These are phyloP conservation scores for Drosophila picticornis DNA, from an alignment of 2,888 invertebrate species.

Conservation along the genomic window DNA sequence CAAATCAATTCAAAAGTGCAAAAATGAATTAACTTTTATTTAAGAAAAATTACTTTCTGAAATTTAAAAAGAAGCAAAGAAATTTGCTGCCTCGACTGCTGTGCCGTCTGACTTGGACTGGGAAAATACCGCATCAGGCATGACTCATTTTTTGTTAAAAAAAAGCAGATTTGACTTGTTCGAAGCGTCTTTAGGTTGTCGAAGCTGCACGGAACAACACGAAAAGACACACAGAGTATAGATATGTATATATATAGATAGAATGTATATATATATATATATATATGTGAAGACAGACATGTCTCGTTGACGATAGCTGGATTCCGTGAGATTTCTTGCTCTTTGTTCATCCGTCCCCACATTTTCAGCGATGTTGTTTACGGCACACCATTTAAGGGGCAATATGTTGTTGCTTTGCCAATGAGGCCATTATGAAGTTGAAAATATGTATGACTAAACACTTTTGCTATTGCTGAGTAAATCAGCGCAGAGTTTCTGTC, in stretches of 20 bases:
- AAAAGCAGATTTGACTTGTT: not conserved
- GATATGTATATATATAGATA: not conserved
- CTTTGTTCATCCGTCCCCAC: not conserved
- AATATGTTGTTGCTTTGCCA: not conserved
- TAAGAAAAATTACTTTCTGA: not conserved
- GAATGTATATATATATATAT: not conserved
- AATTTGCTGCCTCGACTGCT: not conserved
- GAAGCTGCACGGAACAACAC: not conserved
- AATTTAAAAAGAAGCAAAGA: not conserved
- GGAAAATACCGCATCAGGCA: not conserved
- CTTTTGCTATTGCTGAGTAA: not conserved
- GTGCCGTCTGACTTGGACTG: not conserved
- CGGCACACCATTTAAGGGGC: not conserved
- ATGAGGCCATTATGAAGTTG: not conserved
- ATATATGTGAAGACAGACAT: not conserved
- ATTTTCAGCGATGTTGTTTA: not conserved
- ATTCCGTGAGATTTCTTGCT: not conserved
- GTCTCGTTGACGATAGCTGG: not conserved
- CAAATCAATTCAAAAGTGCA: not conserved
- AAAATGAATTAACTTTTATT: not conserved
- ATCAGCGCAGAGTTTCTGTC: not conserved
- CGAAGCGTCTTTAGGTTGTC: not conserved
- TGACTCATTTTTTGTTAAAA: not conserved
- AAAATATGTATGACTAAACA: not conserved
- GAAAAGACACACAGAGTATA: not conserved